Percentiles rank a stretch among this genome's conserved stretches.
Evolutionary conservation across 2,888 invertebrate species (phyloP).

Genomic region (Galerucella pusilla): DNA sequence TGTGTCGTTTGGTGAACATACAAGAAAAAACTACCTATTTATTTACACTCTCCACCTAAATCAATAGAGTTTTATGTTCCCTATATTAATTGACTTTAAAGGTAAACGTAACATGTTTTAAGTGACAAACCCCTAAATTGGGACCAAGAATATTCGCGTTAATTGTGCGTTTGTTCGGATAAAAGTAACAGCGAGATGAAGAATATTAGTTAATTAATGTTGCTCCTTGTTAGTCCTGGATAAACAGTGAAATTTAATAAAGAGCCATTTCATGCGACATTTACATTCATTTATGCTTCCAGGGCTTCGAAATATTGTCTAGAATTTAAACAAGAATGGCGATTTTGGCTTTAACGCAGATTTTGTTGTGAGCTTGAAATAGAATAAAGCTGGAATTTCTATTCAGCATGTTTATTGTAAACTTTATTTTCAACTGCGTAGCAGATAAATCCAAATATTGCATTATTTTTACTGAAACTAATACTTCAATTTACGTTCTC

Average conservation of each 20-base stretch:
- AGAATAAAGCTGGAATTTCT: neutral
- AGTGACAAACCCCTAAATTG: slow-evolving; percentile 54
- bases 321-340: neutral
- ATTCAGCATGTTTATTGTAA: neutral
- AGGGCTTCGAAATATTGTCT: neutral
- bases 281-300: neutral
- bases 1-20: slow-evolving; percentile 46
- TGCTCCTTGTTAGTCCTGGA: neutral
- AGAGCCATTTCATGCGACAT: neutral
- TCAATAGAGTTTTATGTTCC: slow-evolving; percentile 74
- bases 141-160: slow-evolving; percentile 39
- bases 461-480: too few relatives aligned
- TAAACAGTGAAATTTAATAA: slow-evolving; percentile 5
- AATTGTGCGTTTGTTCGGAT: slow-evolving; percentile 50
- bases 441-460: too few relatives aligned
- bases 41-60: slow-evolving; percentile 58
- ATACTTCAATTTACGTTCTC: too few relatives aligned
- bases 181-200: slow-evolving; percentile 2
- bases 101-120: slow-evolving; percentile 69
- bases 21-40: slow-evolving; percentile 52
- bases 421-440: too few relatives aligned
- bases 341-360: neutral
- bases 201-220: slow-evolving; percentile 8
- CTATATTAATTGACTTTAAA: slow-evolving; percentile 87
- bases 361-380: neutral